Base-by-base conservation (phyloP, 2,888 invertebrate genomes). In the Lycocerus yunnanus region DNA sequence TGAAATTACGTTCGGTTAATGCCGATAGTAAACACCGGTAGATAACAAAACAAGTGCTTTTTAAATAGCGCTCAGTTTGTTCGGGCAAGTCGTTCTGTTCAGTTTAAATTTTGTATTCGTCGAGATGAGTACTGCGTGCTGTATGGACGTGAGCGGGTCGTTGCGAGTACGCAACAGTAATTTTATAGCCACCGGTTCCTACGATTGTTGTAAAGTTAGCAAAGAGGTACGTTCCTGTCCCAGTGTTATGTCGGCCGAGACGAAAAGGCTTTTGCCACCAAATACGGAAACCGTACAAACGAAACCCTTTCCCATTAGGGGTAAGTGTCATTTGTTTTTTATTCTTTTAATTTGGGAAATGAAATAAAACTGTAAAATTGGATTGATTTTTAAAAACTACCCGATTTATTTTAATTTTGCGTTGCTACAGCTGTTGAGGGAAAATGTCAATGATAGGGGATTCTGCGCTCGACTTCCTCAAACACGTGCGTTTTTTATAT, bases 201-300 rank as follows among this genome's bases (percentile, higher is more conserved):
- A 82, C 70, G 81, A 83, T 70, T 83, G 80, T 76, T 83, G 84
- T 77, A 84, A 84, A 78, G 81, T 79, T 27, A 80, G 81, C 21
- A 85, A 82, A 68, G 87, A 87, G 78, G 85, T 88, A 61, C 85
- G 85, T 75, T 82, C 84, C 76, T 87, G 93, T 83, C 91, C 93
- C n/a, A 92, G 92, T 88, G 91, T 89, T 8, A 93, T 93, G 93
- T 93, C 93, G 15, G 89, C 90, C 74, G 91, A 91, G 85, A 91
- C 91, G 9, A 90, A 91, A 84, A 88, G 91, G 83, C 89, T 93
- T 78, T 86, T 93, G 84, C 94, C 94, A 75, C 94, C 95, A 68
- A 94, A 93, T 10, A 92, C 94, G 75, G 95, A 95, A 85, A 95
- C 95, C 65, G 94, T 95, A 69, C 94, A 94, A 90, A 95, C 95